Percentiles rank a stretch among this genome's conserved stretches.
phyloP scores from a whole-genome alignment of 2,797 vertebrate species.

The Lepilemur septentrionalis region DNA sequence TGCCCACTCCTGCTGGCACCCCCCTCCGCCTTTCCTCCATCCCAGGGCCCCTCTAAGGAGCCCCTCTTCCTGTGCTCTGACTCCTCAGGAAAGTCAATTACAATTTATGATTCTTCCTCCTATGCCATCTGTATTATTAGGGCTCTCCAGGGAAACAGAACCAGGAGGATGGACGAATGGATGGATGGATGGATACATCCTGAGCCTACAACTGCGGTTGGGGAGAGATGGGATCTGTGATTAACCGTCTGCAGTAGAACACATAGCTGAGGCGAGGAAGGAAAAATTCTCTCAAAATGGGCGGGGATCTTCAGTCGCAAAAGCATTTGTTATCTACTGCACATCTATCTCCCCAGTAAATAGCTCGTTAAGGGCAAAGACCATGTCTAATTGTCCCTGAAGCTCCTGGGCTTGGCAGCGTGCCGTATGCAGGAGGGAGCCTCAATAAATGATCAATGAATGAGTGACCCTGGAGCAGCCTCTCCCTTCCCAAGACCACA shows the following conservation, averaged over 20 bases:
- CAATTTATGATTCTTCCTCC: background rate
- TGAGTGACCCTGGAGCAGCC: background rate
- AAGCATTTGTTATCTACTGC: background rate
- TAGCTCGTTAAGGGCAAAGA: background rate
- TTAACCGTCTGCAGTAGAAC: background rate
- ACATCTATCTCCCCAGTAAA: background rate
- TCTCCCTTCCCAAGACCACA: background rate
- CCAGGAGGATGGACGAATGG: background rate
- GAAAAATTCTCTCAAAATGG: background rate
- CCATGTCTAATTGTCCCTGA: background rate
- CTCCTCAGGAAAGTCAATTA: background rate
- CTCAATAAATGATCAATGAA: background rate
- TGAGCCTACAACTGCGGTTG: background rate
- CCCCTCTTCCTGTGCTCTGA: background rate
- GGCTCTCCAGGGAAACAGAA: background rate
- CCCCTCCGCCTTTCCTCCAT: rapidly evolving
- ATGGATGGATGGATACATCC: background rate
- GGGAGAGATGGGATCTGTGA: background rate
- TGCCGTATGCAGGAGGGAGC: too few relatives aligned
- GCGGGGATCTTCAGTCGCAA: background rate
- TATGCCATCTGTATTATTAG: too few relatives aligned
- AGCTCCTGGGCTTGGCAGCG: background rate
- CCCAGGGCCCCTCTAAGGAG: background rate
- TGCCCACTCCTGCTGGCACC: background rate
- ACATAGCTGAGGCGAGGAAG: background rate